phyloP scores from a whole-genome alignment of 2,888 invertebrate species.

The Schizaphis graminum region DNA sequence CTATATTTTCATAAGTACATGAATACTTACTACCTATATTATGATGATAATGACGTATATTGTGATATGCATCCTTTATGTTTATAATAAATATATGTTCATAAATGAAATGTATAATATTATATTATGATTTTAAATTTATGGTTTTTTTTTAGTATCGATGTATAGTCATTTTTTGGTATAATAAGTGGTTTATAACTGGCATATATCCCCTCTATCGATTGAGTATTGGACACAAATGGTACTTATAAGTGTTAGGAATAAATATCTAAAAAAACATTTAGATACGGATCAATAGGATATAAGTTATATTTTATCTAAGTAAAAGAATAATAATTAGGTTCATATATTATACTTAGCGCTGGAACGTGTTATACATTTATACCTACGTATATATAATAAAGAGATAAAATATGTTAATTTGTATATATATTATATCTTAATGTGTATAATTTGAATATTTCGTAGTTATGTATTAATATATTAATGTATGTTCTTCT shows the following conservation, averaged over 20 bases:
- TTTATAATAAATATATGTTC: not conserved
- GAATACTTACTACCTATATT: not conserved
- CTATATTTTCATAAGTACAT: not conserved
- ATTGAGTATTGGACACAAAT: slow-evolving; percentile 14
- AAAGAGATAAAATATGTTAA: not conserved
- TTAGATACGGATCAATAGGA: not conserved
- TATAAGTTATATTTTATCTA: not conserved
- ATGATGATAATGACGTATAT: not conserved
- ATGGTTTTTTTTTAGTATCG: slow-evolving; percentile 10
- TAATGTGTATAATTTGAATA: not conserved
- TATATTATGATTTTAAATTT: slow-evolving; percentile 5
- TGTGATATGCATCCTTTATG: not conserved
- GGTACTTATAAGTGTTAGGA: not conserved
- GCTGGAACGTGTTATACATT: not conserved
- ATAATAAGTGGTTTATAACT: slow-evolving; percentile 25
- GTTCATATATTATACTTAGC: not conserved
- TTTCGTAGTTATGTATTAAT: not conserved
- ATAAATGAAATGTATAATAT: not conserved
- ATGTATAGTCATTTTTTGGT: slow-evolving; percentile 4
- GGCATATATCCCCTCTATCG: not conserved
- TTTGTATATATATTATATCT: not conserved
- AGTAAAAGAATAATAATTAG: not conserved
- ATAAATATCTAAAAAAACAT: not conserved
- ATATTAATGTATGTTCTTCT: not conserved
- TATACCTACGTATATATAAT: not conserved